Conservation (phyloP, 2,888 invertebrate genomes). For the Drosophila limbata region DNA sequence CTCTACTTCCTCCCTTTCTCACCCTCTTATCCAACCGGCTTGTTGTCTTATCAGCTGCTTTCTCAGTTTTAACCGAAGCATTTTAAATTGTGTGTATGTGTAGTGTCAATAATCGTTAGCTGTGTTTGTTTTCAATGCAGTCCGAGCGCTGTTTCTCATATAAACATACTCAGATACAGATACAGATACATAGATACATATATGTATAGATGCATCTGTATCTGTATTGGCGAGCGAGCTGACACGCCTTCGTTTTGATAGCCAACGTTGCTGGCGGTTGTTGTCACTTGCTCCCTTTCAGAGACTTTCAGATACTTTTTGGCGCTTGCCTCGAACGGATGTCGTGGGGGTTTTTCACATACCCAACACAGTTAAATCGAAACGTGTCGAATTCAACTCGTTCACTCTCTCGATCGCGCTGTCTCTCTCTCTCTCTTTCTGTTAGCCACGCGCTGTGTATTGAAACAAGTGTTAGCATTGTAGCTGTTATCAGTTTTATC, state of each 20-base stretch:
- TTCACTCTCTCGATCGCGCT: constrained; percentile 3
- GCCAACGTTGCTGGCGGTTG: constrained; percentile 39
- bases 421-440: constrained; percentile 1
- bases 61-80: constrained; percentile 17
- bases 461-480: constrained; percentile 54
- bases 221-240: constrained; percentile 26
- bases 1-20: too few relatives aligned
- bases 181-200: constrained; percentile 2
- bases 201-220: not conserved
- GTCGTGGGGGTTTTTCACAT: constrained; percentile 44
- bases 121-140: constrained; percentile 56
- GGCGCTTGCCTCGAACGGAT: constrained; percentile 66
- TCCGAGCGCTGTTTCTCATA: constrained; percentile 49
- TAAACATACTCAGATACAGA: not conserved
- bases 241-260: constrained; percentile 72
- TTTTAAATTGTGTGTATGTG: constrained; percentile 13
- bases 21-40: constrained; percentile 44
- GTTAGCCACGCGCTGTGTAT: constrained; percentile 27
- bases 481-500: constrained; percentile 47
- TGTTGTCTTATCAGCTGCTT: constrained; percentile 69
- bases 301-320: constrained; percentile 71
- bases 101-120: constrained; percentile 34
- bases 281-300: constrained; percentile 42
- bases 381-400: constrained; percentile 11
- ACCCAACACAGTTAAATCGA: constrained; percentile 16